A percentile compares a stretch with the other conserved stretches of the same genome.
Conservation (phyloP, 1,140 invertebrate species). For the Heliconius hermathena region DNA sequence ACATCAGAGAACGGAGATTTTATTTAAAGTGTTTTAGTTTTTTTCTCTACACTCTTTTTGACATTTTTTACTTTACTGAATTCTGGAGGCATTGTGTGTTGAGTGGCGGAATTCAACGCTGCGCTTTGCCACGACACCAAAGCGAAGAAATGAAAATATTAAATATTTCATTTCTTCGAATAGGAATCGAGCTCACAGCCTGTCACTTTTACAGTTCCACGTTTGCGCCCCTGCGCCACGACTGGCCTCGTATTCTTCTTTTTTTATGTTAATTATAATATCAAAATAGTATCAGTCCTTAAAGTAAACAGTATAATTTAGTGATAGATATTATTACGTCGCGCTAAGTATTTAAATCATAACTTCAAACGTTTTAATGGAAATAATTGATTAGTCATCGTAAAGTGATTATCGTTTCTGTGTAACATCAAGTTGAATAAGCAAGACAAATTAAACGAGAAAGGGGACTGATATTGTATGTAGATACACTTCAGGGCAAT, state of each 20-base stretch:
- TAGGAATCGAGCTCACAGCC: too few relatives aligned
- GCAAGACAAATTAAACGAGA: neutral
- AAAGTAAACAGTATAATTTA: neutral
- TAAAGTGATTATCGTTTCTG: neutral
- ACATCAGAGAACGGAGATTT: neutral
- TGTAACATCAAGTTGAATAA: neutral
- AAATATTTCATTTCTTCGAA: too few relatives aligned
- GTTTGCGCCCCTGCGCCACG: too few relatives aligned
- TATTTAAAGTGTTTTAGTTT: too few relatives aligned
- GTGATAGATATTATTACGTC: neutral
- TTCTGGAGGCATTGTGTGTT: too few relatives aligned
- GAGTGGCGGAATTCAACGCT: too few relatives aligned
- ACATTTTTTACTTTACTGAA: too few relatives aligned
- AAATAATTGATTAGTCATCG: constrained; percentile 10
- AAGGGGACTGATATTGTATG: neutral
- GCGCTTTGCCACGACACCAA: too few relatives aligned
- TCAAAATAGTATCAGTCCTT: neutral
- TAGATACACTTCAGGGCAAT: neutral
- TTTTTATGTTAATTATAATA: neutral
- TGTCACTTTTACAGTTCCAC: too few relatives aligned
- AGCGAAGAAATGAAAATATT: too few relatives aligned
- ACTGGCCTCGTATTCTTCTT: too few relatives aligned
- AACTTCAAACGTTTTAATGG: neutral
- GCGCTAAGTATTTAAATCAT: neutral
- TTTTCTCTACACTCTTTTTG: too few relatives aligned